Evolutionary conservation across 2,113 vertebrate species (phyloP).

Genomic region (Platycercus adscitus): DNA sequence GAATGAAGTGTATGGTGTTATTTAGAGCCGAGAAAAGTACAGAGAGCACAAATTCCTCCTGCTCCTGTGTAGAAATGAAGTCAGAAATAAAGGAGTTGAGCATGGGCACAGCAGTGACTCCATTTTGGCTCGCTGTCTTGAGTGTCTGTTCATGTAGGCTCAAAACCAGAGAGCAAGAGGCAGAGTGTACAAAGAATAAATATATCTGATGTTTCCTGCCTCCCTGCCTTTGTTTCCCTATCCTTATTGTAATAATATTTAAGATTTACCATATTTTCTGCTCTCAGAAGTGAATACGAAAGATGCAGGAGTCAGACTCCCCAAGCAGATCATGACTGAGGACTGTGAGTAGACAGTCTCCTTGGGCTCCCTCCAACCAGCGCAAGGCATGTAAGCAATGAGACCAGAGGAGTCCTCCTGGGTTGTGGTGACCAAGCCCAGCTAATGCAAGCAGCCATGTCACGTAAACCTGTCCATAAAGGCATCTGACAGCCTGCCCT

Average conservation of each 20-base stretch:
- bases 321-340: neutral
- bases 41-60: neutral
- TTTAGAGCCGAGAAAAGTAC: neutral
- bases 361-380: neutral
- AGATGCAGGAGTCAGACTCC: neutral
- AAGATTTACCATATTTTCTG: neutral
- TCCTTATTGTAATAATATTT: neutral
- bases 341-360: neutral
- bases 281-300: neutral
- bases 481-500: neutral
- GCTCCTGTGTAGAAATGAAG: neutral
- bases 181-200: neutral
- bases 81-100: neutral
- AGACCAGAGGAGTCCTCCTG: neutral
- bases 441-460: neutral
- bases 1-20: neutral
- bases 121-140: neutral
- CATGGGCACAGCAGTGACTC: neutral
- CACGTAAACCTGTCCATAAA: neutral
- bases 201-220: neutral
- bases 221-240: neutral
- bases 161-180: neutral
- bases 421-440: neutral
- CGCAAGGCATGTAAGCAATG: fast-evolving
- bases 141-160: neutral